Conservation (phyloP, 2,113 vertebrate species). For the Myrmophylax atrothorax region DNA sequence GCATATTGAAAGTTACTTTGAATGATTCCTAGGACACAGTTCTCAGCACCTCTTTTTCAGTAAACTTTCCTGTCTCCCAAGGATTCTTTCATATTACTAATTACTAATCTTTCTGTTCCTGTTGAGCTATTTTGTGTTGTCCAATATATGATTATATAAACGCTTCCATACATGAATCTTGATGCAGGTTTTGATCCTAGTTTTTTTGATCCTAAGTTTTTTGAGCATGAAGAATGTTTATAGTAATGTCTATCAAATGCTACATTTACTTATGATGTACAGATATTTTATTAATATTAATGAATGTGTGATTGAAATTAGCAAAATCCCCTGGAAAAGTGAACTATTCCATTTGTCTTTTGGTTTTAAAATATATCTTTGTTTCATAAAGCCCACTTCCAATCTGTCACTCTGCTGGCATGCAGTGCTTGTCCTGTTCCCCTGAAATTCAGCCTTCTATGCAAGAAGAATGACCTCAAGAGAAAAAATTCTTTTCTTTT, state of each 20-base stretch:
- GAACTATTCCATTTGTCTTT: not conserved
- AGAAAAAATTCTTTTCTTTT: not conserved
- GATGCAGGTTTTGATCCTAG: not conserved
- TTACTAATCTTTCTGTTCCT: not conserved
- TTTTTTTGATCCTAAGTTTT: not conserved
- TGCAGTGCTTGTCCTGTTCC: fast-evolving
- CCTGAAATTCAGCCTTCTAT: not conserved
- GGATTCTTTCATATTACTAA: not conserved
- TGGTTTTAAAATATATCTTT: constrained; percentile 6
- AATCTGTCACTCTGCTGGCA: not conserved
- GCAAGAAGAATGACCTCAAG: not conserved
- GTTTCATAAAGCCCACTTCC: not conserved
- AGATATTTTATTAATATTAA: constrained; percentile 46
- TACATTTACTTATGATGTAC: not conserved
- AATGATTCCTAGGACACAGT: not conserved
- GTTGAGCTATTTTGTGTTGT: not conserved
- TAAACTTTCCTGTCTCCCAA: not conserved
- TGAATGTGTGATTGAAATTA: constrained; percentile 31
- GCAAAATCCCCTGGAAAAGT: not conserved
- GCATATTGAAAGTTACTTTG: not conserved
- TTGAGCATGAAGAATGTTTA: not conserved
- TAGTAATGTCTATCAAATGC: not conserved
- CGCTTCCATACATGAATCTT: not conserved
- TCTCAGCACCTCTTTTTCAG: not conserved
- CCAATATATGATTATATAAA: not conserved